Evolutionary conservation across 1,140 invertebrate species (phyloP).

Genomic region (Helicoverpa zea): DNA sequence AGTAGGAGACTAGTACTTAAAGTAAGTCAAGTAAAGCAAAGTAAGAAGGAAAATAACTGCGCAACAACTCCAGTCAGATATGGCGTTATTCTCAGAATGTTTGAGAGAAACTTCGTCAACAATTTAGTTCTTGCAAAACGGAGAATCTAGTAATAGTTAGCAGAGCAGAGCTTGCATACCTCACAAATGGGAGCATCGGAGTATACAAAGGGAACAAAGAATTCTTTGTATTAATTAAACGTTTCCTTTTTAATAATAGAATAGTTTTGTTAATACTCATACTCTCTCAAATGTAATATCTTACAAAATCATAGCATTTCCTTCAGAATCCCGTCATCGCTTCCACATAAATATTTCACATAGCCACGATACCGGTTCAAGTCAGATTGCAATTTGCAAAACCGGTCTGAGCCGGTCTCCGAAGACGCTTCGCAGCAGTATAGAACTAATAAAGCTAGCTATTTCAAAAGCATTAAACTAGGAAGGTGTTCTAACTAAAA

Average conservation of each 20-base stretch:
- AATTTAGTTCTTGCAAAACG: slow-evolving; percentile 10
- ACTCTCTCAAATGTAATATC: background rate
- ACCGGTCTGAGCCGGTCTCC: slow-evolving; percentile 22
- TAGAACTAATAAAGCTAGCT: slow-evolving; percentile 5
- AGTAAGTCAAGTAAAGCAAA: background rate
- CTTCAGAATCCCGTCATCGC: background rate
- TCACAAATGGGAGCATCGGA: background rate
- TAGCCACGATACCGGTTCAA: slow-evolving; percentile 36
- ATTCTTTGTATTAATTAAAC: background rate
- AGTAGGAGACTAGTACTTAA: background rate
- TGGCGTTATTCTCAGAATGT: slow-evolving; percentile 10
- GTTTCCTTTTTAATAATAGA: too few species aligned
- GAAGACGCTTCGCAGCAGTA: slow-evolving; percentile 21
- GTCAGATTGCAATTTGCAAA: slow-evolving; percentile 2
- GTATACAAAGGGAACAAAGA: slow-evolving; percentile 15
- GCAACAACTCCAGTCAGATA: slow-evolving; percentile 3
- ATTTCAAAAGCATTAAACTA: slow-evolving; percentile 16
- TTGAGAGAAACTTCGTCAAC: slow-evolving; percentile 12
- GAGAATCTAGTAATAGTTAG: slow-evolving; percentile 21
- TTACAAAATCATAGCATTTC: slow-evolving; percentile 3
- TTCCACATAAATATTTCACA: slow-evolving; percentile 16
- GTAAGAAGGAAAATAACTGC: slow-evolving; percentile 8
- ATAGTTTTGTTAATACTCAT: too few species aligned
- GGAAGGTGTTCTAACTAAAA: background rate
- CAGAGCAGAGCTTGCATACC: slow-evolving; percentile 1